These are phyloP conservation scores for Ptilonorhynchus violaceus DNA, from an alignment of 2,113 vertebrate genomes.

Conservation along the genomic window DNA sequence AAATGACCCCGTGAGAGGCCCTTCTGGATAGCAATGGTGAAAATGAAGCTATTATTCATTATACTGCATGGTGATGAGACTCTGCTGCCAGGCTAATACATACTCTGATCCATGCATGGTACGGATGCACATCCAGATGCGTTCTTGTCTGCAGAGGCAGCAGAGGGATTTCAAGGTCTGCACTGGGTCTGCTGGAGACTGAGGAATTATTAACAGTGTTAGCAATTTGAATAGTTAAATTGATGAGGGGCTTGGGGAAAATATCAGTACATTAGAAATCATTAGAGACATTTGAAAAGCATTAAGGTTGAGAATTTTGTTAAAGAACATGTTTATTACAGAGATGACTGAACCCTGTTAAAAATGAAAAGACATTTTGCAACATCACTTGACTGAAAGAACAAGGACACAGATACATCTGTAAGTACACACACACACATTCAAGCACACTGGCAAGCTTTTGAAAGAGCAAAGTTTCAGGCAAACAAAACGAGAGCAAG, in stretches of 20 bases:
- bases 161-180: constrained; percentile 45
- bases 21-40: constrained; percentile 12
- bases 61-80: not conserved
- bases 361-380: not conserved
- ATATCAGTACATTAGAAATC: constrained; percentile 45
- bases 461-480: not conserved
- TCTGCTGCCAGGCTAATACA: not conserved
- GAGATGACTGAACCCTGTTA: not conserved
- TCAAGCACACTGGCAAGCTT: not conserved
- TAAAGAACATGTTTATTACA: constrained; percentile 41
- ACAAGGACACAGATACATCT: not conserved
- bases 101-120: not conserved
- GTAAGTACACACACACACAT: not conserved
- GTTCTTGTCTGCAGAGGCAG: constrained; percentile 37
- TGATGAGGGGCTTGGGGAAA: constrained; percentile 46
- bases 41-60: constrained; percentile 46
- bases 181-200: not conserved
- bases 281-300: constrained; percentile 19
- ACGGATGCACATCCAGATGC: constrained; percentile 23
- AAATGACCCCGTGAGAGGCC: not conserved
- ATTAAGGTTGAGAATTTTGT: constrained; percentile 24
- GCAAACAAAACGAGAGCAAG: not conserved
- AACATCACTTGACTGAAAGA: not conserved
- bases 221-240: constrained; percentile 53
- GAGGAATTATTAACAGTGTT: constrained; percentile 24